These are phyloP conservation scores for Acromyrmex charruanus DNA, from an alignment of 1,140 invertebrate species.

Conservation along the genomic window DNA sequence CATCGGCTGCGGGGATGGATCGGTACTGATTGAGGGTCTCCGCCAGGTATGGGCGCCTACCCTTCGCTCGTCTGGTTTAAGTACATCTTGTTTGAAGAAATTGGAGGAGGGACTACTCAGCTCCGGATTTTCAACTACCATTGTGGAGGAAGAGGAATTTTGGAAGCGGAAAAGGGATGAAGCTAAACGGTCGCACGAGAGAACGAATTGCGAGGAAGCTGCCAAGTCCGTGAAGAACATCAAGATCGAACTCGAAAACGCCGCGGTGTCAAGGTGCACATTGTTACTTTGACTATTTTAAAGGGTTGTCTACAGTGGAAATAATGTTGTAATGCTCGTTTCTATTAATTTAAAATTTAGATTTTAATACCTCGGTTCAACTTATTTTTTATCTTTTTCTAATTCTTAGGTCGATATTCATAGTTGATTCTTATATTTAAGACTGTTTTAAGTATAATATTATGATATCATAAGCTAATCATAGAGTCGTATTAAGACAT, in stretches of 20 bases:
- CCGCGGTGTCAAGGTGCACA: slow-evolving; percentile 79
- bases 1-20: slow-evolving; percentile 77
- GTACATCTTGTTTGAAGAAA: slow-evolving; percentile 77
- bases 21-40: slow-evolving; percentile 79
- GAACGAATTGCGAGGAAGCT: slow-evolving; percentile 77
- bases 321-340: too few relatives aligned
- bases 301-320: too few relatives aligned
- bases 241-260: slow-evolving; percentile 80
- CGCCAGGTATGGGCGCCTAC: slow-evolving; percentile 84
- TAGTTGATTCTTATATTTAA: too few relatives aligned
- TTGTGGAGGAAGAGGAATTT: slow-evolving; percentile 80
- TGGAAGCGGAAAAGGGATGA: slow-evolving; percentile 79
- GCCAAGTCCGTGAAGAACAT: slow-evolving; percentile 79
- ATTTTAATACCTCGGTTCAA: too few relatives aligned
- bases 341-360: too few relatives aligned
- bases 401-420: too few relatives aligned
- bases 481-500: too few relatives aligned
- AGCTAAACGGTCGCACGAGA: slow-evolving; percentile 77
- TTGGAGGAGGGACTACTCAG: slow-evolving; percentile 82
- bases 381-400: too few relatives aligned
- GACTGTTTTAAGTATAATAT: too few relatives aligned
- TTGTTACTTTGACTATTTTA: neutral
- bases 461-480: too few relatives aligned
- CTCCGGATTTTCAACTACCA: slow-evolving; percentile 70
- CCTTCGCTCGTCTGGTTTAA: slow-evolving; percentile 78